Conservation (phyloP, 2,888 invertebrate genomes). For the Eubasilissa splendida region DNA sequence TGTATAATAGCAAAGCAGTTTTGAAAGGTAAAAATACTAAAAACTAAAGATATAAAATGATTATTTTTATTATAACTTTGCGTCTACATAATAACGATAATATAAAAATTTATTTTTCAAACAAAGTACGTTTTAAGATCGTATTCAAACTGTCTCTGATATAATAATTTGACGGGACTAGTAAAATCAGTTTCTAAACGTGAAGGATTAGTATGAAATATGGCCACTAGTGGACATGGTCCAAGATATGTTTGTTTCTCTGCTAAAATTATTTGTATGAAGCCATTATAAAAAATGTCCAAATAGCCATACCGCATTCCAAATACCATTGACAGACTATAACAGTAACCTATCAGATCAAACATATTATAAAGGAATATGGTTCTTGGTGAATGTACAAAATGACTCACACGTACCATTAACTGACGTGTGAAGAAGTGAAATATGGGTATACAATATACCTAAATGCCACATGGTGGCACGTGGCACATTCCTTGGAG, state of each 20-base stretch:
- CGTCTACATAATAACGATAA: slow-evolving; percentile 32
- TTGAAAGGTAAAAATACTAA: slow-evolving; percentile 43
- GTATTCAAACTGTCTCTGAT: slow-evolving; percentile 32
- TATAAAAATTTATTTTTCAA: slow-evolving; percentile 28
- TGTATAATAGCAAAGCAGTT: slow-evolving; percentile 40
- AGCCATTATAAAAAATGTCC: slow-evolving; percentile 38
- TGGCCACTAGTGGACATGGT: slow-evolving; percentile 50
- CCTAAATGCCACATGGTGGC: not conserved
- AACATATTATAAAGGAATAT: slow-evolving; percentile 42
- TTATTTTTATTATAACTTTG: slow-evolving; percentile 38
- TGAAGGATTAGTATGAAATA: slow-evolving; percentile 48
- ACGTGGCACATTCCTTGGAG: not conserved
- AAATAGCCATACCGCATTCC: slow-evolving; percentile 24
- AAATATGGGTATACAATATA: not conserved
- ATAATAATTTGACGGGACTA: slow-evolving; percentile 46
- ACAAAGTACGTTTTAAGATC: slow-evolving; percentile 39
- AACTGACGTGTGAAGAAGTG: slow-evolving; percentile 13
- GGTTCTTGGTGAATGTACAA: slow-evolving; percentile 15
- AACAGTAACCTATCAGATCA: slow-evolving; percentile 50
- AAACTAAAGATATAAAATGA: slow-evolving; percentile 41
- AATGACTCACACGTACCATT: slow-evolving; percentile 14
- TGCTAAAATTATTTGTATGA: slow-evolving; percentile 34
- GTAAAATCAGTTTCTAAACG: slow-evolving; percentile 49
- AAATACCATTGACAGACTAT: slow-evolving; percentile 22
- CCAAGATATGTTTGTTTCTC: slow-evolving; percentile 54